Base-by-base conservation (phyloP, 1,140 invertebrate species). In the Trichoplusia ni region DNA sequence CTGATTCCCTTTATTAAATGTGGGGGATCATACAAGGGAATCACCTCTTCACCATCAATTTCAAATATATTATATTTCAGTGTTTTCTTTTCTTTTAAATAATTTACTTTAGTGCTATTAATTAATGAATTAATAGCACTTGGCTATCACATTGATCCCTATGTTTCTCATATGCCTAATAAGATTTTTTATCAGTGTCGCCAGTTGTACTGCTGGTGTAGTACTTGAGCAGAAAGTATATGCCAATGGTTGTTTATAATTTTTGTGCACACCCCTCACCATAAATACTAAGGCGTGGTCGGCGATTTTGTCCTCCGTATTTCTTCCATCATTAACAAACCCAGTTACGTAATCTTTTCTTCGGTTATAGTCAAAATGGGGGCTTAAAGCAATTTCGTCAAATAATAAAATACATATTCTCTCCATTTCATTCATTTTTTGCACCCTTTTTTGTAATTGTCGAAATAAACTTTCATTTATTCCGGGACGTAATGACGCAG, bases 261-360 rank as follows among this genome's bases (percentile, higher is more conserved):
- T 67, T 62, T 62, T 73, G 5, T 61, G 9, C 4, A 84, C 19
- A 2, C 81, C 79, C 69, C 67, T 63, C 0, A 83, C 21, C 75
- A 83, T 82, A 33, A 82, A 79, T 13, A 83, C 73, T 23, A 82
- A 38, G 0, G 71, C 81, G 68, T 81, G 75, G 64, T 85, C 75
- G 9, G 78, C 80, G 14, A 84, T 16, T 40, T 64, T 59, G 9
- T 76, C 58, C 13, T 29, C 46, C 6, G 40, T 35, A 8, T 44
- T 14, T 51, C 27, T 25, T 18, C 74, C 74, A 38, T 72, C 58
- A 58, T 72, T 67, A 4, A 70, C 69, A 70, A 72, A 80, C 0
- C 79, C 81, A 33, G 25, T 31, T n/a, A 86, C 69, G 5, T 11
- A 13, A 59, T 84, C 79, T 19, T 38, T 64, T 33, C 53, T 40